Evolutionary conservation across 2,113 vertebrate species (phyloP).

Genomic region (Chionomys nivalis): DNA sequence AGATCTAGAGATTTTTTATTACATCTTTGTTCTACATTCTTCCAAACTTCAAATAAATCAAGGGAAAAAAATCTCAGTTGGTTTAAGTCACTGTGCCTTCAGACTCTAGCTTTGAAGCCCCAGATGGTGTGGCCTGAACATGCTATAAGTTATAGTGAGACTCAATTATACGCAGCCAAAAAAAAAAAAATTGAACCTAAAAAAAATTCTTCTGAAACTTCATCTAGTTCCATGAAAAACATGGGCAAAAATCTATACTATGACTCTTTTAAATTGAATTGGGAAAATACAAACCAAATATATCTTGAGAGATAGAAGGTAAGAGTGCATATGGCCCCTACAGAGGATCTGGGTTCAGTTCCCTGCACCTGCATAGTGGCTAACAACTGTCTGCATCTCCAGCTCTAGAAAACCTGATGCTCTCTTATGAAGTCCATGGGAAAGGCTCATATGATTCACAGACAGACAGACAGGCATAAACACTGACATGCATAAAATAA

Average conservation of each 20-base stretch:
- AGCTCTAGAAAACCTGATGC: not conserved
- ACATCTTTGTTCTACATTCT: not conserved
- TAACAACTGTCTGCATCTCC: not conserved
- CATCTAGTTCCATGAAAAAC: not conserved
- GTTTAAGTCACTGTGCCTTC: not conserved
- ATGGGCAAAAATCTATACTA: not conserved
- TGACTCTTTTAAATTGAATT: conserved; percentile 35
- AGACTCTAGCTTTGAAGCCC: conserved; percentile 17
- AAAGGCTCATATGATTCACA: not conserved
- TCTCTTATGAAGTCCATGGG: not conserved
- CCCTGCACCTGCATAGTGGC: not conserved
- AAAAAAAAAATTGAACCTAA: not conserved
- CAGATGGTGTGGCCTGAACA: not conserved
- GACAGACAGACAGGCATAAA: not conserved
- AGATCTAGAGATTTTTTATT: not conserved
- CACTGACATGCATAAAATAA: not conserved
- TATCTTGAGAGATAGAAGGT: not conserved
- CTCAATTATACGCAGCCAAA: not conserved
- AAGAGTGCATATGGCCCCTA: not conserved
- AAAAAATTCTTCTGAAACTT: not conserved
- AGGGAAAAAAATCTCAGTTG: not conserved
- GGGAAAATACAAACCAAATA: not conserved
- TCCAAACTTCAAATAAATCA: not conserved
- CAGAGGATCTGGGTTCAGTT: not conserved
- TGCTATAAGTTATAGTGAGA: not conserved